Conservation (phyloP, 2,888 invertebrate species). For the Diarsia dahlii region DNA sequence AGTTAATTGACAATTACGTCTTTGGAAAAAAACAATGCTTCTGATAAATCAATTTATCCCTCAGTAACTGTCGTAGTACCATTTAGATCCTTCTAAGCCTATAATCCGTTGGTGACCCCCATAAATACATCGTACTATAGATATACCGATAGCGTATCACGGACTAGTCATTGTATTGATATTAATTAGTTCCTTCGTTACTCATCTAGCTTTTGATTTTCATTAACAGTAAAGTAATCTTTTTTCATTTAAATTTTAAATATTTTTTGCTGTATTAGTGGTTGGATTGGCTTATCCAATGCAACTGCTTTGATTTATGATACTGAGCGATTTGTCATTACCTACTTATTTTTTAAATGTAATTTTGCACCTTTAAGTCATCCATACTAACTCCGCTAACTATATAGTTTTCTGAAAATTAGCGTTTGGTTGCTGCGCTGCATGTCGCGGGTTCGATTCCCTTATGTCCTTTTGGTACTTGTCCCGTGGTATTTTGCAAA, state of each 20-base stretch:
- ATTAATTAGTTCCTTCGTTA: slow-evolving; percentile 16
- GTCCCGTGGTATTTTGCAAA: too few relatives aligned
- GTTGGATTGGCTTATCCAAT: not conserved
- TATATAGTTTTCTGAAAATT: not conserved
- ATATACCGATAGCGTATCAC: slow-evolving; percentile 43
- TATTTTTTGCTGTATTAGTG: not conserved
- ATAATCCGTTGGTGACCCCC: slow-evolving; percentile 32
- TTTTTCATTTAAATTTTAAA: not conserved
- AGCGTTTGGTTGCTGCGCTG: too few relatives aligned
- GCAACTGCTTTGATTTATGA: not conserved
- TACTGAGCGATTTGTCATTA: not conserved
- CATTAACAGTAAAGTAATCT: slow-evolving; percentile 8
- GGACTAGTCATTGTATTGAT: not conserved
- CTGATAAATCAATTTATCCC: slow-evolving; percentile 12
- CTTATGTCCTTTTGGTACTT: too few relatives aligned
- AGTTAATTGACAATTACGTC: slow-evolving; percentile 18
- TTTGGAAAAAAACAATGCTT: not conserved
- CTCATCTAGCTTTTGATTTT: slow-evolving; percentile 13
- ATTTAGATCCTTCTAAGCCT: slow-evolving; percentile 3
- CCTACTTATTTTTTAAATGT: not conserved
- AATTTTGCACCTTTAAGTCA: not conserved
- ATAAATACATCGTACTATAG: slow-evolving; percentile 9
- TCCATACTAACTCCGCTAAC: not conserved
- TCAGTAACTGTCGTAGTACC: not conserved
- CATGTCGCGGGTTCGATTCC: too few relatives aligned